Evolutionary conservation across 2,888 invertebrate species (phyloP).

Genomic region (Stictocephala bisonia): DNA sequence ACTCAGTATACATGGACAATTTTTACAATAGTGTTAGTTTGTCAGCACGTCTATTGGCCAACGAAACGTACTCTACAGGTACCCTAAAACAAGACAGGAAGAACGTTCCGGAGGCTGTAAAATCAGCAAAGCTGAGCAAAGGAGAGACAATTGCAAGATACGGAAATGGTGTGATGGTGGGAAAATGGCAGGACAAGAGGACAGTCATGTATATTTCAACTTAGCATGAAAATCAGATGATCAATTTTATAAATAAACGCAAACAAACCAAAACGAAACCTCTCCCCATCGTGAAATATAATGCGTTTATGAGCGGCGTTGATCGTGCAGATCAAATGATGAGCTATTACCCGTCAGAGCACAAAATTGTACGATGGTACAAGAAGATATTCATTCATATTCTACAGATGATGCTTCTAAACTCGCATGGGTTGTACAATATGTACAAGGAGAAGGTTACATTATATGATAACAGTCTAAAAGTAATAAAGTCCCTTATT

Average conservation of each 20-base stretch:
- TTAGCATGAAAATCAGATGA: slow-evolving; percentile 3
- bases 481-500: slow-evolving; percentile 8
- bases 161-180: slow-evolving; percentile 16
- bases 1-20: slow-evolving; percentile 4
- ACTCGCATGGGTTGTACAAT: not conserved
- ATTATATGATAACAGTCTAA: slow-evolving; percentile 6
- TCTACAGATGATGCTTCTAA: slow-evolving; percentile 13
- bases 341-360: not conserved
- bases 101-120: not conserved
- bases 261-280: not conserved
- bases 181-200: slow-evolving; percentile 3
- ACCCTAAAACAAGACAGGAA: not conserved
- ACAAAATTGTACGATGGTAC: slow-evolving; percentile 7
- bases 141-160: slow-evolving; percentile 7
- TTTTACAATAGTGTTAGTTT: slow-evolving; percentile 15
- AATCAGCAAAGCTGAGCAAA: not conserved
- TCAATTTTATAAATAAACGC: not conserved
- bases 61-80: not conserved
- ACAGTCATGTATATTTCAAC: slow-evolving; percentile 9
- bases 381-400: slow-evolving; percentile 9
- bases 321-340: too few relatives aligned
- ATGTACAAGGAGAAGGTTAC: not conserved
- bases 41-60: not conserved
- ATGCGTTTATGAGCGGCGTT: too few relatives aligned
- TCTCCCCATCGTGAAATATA: not conserved